Evolutionary conservation across 2,797 vertebrate genomes (phyloP).

Genomic region (Craterocephalus amniculus): DNA sequence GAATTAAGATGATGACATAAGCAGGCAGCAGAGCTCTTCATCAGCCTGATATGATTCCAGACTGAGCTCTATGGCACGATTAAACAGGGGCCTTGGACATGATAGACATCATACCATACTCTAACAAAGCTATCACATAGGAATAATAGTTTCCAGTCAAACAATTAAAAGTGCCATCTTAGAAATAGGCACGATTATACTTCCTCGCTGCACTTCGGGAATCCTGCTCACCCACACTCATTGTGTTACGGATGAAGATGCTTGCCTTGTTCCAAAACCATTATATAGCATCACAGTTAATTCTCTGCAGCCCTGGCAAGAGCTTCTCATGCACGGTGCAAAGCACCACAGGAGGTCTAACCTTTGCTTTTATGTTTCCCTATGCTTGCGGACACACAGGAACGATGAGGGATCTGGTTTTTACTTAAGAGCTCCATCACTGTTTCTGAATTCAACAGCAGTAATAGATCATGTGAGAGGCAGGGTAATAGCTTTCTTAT

Average conservation of each 20-base stretch:
- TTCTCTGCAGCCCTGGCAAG: slow-evolving; percentile 29
- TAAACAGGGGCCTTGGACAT: slow-evolving; percentile 36
- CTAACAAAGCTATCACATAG: slow-evolving; percentile 44
- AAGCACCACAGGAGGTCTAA: slow-evolving; percentile 31
- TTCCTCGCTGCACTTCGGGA: slow-evolving; percentile 61
- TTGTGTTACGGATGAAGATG: slow-evolving; percentile 47
- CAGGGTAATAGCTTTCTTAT: neutral
- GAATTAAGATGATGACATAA: slow-evolving; percentile 48
- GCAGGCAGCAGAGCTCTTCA: slow-evolving; percentile 45
- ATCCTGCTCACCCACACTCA: slow-evolving; percentile 64
- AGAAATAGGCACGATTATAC: slow-evolving; percentile 60
- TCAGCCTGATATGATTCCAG: slow-evolving; percentile 50
- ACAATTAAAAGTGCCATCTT: slow-evolving; percentile 72
- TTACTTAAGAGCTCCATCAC: slow-evolving; percentile 2
- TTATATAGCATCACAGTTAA: slow-evolving; percentile 39
- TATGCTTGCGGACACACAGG: slow-evolving; percentile 13
- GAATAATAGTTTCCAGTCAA: slow-evolving; percentile 46
- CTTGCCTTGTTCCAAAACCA: slow-evolving; percentile 45
- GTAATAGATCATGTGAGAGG: neutral
- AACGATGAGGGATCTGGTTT: slow-evolving; percentile 26
- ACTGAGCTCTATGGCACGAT: slow-evolving; percentile 37
- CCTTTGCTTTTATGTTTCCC: slow-evolving; percentile 39
- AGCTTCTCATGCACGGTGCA: slow-evolving; percentile 32
- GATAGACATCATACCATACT: slow-evolving; percentile 40
- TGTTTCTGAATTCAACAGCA: neutral